A percentile compares a stretch with the other conserved stretches of the same genome.
Evolutionary conservation across 1,140 invertebrate genomes (phyloP).

Genomic region (Streblospio benedicti): DNA sequence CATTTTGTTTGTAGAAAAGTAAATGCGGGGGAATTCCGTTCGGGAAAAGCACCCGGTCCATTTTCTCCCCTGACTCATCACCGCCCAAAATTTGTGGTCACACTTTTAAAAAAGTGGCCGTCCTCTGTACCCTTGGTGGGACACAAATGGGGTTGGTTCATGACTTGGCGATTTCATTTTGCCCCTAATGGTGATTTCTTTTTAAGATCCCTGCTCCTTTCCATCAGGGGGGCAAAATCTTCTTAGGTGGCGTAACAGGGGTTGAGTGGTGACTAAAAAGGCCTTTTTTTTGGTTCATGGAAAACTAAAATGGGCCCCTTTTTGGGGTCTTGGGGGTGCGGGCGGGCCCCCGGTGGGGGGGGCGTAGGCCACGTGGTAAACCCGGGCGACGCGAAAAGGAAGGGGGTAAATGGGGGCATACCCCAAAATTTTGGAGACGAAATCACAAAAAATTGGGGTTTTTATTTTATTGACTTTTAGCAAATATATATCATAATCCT

Average conservation of each 20-base stretch:
- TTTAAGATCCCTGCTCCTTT: no score
- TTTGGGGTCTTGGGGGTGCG: no score
- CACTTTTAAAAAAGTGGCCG: constrained; percentile 79
- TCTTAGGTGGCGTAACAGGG: no score
- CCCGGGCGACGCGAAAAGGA: constrained; percentile 72
- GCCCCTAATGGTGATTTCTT: constrained; percentile 3
- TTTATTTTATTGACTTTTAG: constrained; percentile 18
- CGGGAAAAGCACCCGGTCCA: constrained; percentile 60
- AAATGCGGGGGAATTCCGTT: constrained; percentile 34
- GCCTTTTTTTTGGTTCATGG: no score
- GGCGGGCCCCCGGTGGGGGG: constrained; percentile 44
- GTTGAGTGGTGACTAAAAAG: no score
- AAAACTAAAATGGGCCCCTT: no score
- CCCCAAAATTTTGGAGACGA: constrained; percentile 60
- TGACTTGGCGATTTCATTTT: neutral
- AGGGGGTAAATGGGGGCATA: constrained; percentile 84
- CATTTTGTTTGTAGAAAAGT: constrained; percentile 41
- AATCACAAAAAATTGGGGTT: constrained; percentile 4
- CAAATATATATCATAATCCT: no score
- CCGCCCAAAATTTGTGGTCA: constrained; percentile 76
- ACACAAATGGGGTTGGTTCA: no score
- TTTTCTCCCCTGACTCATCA: constrained; percentile 67
- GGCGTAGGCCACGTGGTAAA: constrained; percentile 83
- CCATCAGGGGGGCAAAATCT: no score
- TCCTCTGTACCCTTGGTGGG: constrained; percentile 28